Evolutionary conservation across 2,113 vertebrate species (phyloP).

Genomic region (Trematomus loennbergii): DNA sequence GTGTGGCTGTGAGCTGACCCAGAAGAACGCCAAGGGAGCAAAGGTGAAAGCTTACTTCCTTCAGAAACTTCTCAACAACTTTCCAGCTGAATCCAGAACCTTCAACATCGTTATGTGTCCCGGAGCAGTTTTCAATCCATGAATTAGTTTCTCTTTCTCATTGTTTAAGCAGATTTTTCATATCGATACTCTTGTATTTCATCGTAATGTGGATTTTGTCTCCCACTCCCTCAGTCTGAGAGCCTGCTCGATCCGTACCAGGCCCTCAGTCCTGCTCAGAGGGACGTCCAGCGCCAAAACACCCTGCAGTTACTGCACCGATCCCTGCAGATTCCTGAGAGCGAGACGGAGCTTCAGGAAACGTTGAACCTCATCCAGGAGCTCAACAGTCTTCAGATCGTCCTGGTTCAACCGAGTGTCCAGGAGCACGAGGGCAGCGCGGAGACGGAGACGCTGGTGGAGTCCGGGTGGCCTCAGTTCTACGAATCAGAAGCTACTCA

Average conservation of each 20-base stretch:
- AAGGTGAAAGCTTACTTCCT: constrained; percentile 57
- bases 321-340: constrained; percentile 92
- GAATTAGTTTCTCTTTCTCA: neutral
- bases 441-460: constrained; percentile 79
- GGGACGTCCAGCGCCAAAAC: constrained; percentile 91
- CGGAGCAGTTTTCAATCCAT: constrained; percentile 1
- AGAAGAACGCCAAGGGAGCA: constrained; percentile 85
- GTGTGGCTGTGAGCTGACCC: constrained; percentile 92
- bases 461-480: constrained; percentile 94
- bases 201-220: neutral
- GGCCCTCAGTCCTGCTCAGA: constrained; percentile 86
- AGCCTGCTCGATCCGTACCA: constrained; percentile 84
- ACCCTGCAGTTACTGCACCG: constrained; percentile 92
- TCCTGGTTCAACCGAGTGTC: constrained; percentile 86
- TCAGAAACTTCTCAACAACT: constrained; percentile 3
- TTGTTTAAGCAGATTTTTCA: too few species aligned
- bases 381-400: constrained; percentile 91
- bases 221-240: constrained; percentile 40
- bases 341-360: constrained; percentile 91
- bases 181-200: too few species aligned
- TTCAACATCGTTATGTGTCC: neutral
- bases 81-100: constrained; percentile 1
- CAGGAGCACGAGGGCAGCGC: constrained; percentile 45
- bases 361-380: constrained; percentile 92
- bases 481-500: constrained; percentile 91